Conservation (phyloP, 2,797 vertebrate species). For the Poeciliopsis presidionis region DNA sequence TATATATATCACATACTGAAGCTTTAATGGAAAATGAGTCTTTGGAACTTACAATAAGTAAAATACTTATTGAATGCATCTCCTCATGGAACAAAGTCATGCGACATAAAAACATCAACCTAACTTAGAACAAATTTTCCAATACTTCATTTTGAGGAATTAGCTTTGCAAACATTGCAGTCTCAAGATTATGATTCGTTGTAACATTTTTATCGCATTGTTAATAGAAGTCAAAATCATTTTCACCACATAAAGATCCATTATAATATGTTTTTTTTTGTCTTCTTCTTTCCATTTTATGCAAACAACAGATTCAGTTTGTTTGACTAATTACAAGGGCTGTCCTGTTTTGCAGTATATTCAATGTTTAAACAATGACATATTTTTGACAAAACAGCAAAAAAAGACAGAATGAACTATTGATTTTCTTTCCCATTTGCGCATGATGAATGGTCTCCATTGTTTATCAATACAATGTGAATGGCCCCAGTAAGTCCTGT, state of each 20-base stretch:
- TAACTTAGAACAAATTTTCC: too few relatives aligned
- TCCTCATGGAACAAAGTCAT: too few relatives aligned
- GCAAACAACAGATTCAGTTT: neutral
- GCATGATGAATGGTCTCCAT: conserved; percentile 30
- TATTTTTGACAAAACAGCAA: conserved; percentile 9
- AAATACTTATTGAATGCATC: neutral
- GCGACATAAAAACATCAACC: too few relatives aligned
- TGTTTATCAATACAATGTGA: conserved; percentile 53
- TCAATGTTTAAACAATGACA: neutral
- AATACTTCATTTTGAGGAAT: neutral
- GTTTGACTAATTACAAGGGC: neutral
- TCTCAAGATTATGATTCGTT: neutral
- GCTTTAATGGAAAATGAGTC: neutral
- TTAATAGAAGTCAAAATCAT: neutral
- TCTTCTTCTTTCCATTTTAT: neutral
- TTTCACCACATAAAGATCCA: neutral
- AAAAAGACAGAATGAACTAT: conserved; percentile 5
- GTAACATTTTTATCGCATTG: neutral
- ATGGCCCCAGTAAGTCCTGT: conserved; percentile 46
- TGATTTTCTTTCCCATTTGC: conserved; percentile 33
- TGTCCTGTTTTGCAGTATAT: neutral
- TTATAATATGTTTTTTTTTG: neutral
- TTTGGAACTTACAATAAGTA: neutral
- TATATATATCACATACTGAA: too few relatives aligned
- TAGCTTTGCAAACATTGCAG: neutral